Percentiles rank a stretch among this genome's conserved stretches.
These are phyloP conservation scores for Phenganax subtilis DNA, from an alignment of 92 coral and sea anemone species.

Conservation along the genomic window DNA sequence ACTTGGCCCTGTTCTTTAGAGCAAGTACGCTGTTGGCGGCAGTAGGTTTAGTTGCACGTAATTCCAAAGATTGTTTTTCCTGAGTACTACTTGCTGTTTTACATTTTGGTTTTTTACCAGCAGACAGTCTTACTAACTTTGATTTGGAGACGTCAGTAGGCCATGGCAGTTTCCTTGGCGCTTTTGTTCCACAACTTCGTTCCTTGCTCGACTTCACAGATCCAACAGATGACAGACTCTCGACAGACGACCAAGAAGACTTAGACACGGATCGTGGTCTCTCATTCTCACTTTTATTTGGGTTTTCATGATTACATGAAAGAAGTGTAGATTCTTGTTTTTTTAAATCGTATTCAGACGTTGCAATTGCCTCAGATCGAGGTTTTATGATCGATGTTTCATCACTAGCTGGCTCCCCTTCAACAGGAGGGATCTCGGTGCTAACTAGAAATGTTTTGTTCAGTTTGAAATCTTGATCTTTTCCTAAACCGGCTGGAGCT, in stretches of 20 bases:
- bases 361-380: conserved; percentile 3
- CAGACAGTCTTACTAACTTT: conserved; percentile 29
- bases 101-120: conserved; percentile 7
- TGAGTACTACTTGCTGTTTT: not conserved
- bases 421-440: not conserved
- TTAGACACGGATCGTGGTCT: conserved; percentile 26
- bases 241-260: conserved; percentile 33
- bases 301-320: conserved; percentile 12
- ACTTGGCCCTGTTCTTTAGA: conserved; percentile 23
- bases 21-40: not conserved
- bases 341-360: not conserved
- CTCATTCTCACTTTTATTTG: conserved; percentile 4
- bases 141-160: conserved; percentile 23
- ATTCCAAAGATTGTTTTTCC: not conserved
- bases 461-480: conserved; percentile 1
- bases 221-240: conserved; percentile 34
- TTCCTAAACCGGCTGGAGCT: not conserved
- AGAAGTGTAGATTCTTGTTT: not conserved
- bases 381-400: not conserved
- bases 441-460: conserved; percentile 32
- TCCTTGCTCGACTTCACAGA: conserved; percentile 18
- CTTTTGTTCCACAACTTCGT: conserved; percentile 18
- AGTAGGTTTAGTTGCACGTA: not conserved
- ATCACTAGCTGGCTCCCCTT: not conserved
- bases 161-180: conserved; percentile 22